Percentiles rank a stretch among this genome's conserved stretches.
Conservation (phyloP, 2,797 vertebrate genomes). For the Poecilia velifera region DNA sequence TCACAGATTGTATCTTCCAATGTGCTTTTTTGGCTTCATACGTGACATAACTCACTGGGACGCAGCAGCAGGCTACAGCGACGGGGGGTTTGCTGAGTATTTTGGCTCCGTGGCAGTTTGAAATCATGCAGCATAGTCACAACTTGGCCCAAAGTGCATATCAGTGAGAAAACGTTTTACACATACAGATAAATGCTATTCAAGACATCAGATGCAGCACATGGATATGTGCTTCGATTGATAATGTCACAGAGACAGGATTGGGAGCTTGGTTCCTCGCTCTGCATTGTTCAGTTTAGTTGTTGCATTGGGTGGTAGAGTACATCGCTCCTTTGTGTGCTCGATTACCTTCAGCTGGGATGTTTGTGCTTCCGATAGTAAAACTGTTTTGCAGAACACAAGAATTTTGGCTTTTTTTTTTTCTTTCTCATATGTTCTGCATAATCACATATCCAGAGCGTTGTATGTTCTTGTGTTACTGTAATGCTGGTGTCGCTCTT, state of each 20-base stretch:
- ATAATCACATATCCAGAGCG: constrained; percentile 25
- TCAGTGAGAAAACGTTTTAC: constrained; percentile 59
- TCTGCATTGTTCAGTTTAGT: constrained; percentile 12
- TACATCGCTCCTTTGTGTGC: constrained; percentile 8
- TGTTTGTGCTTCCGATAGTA: constrained; percentile 33
- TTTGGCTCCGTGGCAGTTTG: constrained; percentile 39
- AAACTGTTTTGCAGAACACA: constrained; percentile 36
- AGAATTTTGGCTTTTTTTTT: constrained; percentile 60
- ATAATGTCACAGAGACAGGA: constrained; percentile 6
- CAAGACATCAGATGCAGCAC: constrained; percentile 23
- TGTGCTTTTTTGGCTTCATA: constrained; percentile 49
- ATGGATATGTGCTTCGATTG: constrained; percentile 29
- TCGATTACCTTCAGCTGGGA: constrained; percentile 21
- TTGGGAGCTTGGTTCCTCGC: constrained; percentile 35
- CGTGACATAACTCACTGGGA: constrained; percentile 32
- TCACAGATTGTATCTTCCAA: constrained; percentile 5
- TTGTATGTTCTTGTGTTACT: constrained; percentile 33
- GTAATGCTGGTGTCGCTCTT: constrained; percentile 19
- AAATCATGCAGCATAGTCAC: constrained; percentile 59
- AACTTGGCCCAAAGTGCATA: constrained; percentile 68
- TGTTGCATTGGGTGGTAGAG: constrained; percentile 4
- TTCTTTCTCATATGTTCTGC: constrained; percentile 33
- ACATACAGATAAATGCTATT: constrained; percentile 46
- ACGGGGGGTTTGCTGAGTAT: constrained; percentile 21
- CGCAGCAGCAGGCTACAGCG: constrained; percentile 22